phyloP scores from a whole-genome alignment of 2,113 vertebrate species.

The Chunga burmeisteri region DNA sequence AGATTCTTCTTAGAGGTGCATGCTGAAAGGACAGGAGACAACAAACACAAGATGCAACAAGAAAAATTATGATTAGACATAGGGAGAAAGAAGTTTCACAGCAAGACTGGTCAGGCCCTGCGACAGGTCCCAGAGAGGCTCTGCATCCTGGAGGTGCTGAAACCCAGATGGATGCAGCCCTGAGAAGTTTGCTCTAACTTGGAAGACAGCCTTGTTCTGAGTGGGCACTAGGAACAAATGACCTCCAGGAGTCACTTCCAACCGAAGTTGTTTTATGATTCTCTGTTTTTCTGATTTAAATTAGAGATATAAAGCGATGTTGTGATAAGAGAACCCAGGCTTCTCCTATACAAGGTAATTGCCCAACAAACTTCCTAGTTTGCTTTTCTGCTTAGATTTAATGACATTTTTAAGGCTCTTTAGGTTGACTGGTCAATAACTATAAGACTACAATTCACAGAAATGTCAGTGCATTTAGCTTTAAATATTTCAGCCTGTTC shows the following conservation, averaged over 20 bases:
- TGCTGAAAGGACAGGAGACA: background rate
- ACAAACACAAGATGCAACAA: background rate
- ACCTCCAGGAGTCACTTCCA: background rate
- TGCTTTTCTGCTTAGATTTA: background rate
- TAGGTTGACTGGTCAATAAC: background rate
- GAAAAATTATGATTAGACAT: background rate
- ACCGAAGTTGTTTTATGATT: background rate
- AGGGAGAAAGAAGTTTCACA: background rate
- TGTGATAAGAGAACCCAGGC: background rate
- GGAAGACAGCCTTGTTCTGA: background rate
- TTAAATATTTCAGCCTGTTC: background rate
- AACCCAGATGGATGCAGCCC: background rate
- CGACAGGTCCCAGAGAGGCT: background rate
- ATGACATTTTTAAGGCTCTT: background rate
- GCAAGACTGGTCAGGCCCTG: background rate
- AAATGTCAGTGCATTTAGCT: background rate
- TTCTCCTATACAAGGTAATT: background rate
- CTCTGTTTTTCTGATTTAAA: background rate
- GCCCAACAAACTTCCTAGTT: background rate
- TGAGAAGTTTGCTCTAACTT: background rate
- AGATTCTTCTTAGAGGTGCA: background rate
- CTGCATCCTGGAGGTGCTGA: background rate
- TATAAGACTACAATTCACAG: background rate
- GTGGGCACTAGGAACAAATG: background rate
- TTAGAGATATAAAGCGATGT: background rate